phyloP scores from a whole-genome alignment of 2,113 vertebrate species.

The Poicephalus gulielmi region DNA sequence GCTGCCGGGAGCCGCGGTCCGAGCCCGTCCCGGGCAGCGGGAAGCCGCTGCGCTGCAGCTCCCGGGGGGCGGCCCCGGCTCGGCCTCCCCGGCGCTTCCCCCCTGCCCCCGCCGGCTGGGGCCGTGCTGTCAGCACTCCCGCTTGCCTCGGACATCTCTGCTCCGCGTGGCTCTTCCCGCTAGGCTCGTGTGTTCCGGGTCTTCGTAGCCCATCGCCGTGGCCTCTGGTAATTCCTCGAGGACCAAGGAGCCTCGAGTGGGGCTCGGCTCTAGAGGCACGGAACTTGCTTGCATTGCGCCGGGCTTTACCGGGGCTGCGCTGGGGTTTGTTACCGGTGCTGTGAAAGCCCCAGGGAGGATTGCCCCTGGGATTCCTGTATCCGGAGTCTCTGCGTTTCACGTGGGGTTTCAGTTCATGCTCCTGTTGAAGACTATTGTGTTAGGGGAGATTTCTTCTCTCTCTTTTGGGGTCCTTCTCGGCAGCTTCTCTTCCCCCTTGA shows the following conservation, averaged over 20 bases:
- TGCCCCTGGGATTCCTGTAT: background rate
- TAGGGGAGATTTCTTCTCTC: background rate
- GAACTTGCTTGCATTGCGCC: background rate
- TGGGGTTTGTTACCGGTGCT: background rate
- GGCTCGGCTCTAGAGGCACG: background rate
- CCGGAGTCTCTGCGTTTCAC: background rate
- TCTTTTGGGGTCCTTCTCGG: accelerated
- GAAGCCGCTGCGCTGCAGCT: background rate
- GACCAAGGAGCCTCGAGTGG: background rate
- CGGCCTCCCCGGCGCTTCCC: background rate
- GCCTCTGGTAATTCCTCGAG: background rate
- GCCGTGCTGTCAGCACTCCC: background rate
- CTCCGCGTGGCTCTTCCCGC: background rate
- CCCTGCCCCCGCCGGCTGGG: background rate
- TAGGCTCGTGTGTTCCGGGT: background rate
- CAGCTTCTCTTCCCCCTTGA: background rate
- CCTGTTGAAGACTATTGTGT: background rate
- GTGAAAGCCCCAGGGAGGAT: background rate
- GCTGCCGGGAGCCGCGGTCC: background rate
- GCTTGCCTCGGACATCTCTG: background rate
- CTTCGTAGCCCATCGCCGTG: accelerated
- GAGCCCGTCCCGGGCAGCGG: background rate
- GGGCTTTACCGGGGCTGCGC: background rate
- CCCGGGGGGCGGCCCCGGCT: background rate
- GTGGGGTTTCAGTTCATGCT: background rate